Conservation (phyloP, 1,140 invertebrate species). For the Diabrotica virgifera region DNA sequence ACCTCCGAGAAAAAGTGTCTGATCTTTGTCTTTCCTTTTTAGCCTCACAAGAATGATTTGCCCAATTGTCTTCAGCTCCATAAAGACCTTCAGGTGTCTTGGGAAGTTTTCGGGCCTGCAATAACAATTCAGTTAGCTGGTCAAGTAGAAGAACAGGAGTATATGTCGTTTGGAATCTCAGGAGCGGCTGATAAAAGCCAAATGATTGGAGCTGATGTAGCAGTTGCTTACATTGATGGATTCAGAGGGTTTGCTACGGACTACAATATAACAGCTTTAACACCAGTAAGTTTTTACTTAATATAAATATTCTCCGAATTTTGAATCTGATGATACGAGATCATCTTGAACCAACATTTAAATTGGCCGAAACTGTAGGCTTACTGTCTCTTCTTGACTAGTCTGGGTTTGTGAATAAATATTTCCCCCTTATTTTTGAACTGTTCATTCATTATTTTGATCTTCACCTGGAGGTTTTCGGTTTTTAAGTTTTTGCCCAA, state of each 20-base stretch:
- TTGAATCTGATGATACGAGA: too few relatives aligned
- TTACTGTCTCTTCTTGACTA: too few relatives aligned
- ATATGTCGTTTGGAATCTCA: slow-evolving; percentile 85
- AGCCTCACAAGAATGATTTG: slow-evolving; percentile 57
- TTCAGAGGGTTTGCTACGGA: slow-evolving; percentile 71
- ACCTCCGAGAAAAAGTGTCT: too few relatives aligned
- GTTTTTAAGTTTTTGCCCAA: too few relatives aligned
- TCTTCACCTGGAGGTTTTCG: too few relatives aligned
- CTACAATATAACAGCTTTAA: slow-evolving; percentile 81
- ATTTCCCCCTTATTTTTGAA: too few relatives aligned
- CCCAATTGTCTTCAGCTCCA: slow-evolving; percentile 86
- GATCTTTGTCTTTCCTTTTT: slow-evolving; percentile 24
- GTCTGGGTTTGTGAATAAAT: too few relatives aligned
- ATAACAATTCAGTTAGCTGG: slow-evolving; percentile 84
- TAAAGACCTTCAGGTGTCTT: slow-evolving; percentile 76
- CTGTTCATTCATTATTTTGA: too few relatives aligned
- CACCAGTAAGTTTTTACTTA: slow-evolving; percentile 59
- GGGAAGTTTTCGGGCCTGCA: slow-evolving; percentile 88
- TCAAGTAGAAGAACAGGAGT: slow-evolving; percentile 72
- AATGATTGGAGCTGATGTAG: slow-evolving; percentile 85
- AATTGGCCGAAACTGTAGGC: too few relatives aligned
- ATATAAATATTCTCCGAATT: too few relatives aligned
- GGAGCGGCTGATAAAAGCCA: slow-evolving; percentile 65
- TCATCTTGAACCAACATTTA: too few relatives aligned
- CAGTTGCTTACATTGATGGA: slow-evolving; percentile 72